Evolutionary conservation across 2,888 invertebrate genomes (phyloP).

Genomic region (Torymus auratus): DNA sequence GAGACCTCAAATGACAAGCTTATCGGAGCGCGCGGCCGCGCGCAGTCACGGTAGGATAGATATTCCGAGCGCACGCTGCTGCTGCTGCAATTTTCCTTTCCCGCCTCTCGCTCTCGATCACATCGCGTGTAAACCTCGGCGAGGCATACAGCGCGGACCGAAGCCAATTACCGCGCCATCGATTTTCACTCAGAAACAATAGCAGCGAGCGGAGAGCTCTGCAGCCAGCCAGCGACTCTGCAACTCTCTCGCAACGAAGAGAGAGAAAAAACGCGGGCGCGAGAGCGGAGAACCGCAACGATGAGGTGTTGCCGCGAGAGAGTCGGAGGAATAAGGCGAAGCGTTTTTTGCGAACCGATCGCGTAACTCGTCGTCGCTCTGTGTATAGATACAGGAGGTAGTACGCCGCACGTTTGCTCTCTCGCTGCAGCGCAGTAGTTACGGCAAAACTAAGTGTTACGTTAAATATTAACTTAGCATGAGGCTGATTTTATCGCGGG

Average conservation of each 20-base stretch:
- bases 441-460: slow-evolving; percentile 27
- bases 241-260: too few species aligned
- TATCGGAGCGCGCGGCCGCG: slow-evolving; percentile 59
- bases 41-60: slow-evolving; percentile 58
- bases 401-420: too few species aligned
- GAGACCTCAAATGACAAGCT: slow-evolving; percentile 55
- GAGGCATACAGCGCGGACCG: slow-evolving; percentile 17
- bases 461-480: slow-evolving; percentile 46
- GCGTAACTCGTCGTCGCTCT: slow-evolving; percentile 32
- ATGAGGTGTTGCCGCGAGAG: slow-evolving; percentile 27
- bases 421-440: not conserved
- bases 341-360: slow-evolving; percentile 42
- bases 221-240: slow-evolving; percentile 10
- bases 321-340: slow-evolving; percentile 1
- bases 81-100: slow-evolving; percentile 55
- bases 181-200: slow-evolving; percentile 58
- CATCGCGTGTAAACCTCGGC: slow-evolving; percentile 49
- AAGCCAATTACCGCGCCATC: slow-evolving; percentile 55
- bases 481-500: slow-evolving; percentile 29
- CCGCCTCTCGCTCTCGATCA: slow-evolving; percentile 32
- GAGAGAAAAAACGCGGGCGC: not conserved
- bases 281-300: slow-evolving; percentile 35
- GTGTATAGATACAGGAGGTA: too few species aligned
- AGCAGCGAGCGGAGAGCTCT: slow-evolving; percentile 22
- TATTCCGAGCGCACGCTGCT: not conserved